These are phyloP conservation scores for Cheumatopsyche charites DNA, from an alignment of 1,140 invertebrate genomes.

Conservation along the genomic window DNA sequence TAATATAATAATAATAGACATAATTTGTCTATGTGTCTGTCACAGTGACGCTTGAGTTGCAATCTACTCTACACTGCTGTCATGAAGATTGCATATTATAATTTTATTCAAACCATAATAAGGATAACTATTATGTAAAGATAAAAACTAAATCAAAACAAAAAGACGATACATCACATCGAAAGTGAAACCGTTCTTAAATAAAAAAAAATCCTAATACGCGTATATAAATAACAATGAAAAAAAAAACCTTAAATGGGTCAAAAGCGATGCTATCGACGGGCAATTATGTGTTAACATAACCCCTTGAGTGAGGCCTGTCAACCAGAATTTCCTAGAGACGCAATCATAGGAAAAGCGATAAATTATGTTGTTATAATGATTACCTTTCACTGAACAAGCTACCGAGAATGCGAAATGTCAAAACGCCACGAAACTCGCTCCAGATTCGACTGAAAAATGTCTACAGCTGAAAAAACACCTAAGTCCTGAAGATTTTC, in stretches of 20 bases:
- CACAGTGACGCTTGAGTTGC: no score
- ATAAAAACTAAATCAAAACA: not conserved
- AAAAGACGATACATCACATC: not conserved
- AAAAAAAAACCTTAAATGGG: not conserved
- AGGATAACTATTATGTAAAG: no score
- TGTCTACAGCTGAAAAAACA: no score
- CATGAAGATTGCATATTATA: no score
- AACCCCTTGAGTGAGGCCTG: slow-evolving; percentile 29
- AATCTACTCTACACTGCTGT: not conserved
- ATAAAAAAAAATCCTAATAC: not conserved
- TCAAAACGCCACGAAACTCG: no score
- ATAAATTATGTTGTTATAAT: slow-evolving; percentile 39
- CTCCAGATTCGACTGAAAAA: no score
- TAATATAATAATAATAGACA: no score
- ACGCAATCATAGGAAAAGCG: slow-evolving; percentile 35
- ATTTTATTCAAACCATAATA: no score
- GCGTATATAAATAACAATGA: no score
- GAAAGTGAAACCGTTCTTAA: not conserved
- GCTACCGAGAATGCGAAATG: not conserved
- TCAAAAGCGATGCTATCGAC: slow-evolving; percentile 30
- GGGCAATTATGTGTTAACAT: slow-evolving; percentile 40
- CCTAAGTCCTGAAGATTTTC: not conserved
- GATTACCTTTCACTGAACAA: slow-evolving; percentile 27
- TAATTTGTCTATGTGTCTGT: no score
- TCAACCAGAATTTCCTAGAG: slow-evolving; percentile 38